Evolutionary conservation across 2,113 vertebrate genomes (phyloP).

Genomic region (Silurus meridionalis): DNA sequence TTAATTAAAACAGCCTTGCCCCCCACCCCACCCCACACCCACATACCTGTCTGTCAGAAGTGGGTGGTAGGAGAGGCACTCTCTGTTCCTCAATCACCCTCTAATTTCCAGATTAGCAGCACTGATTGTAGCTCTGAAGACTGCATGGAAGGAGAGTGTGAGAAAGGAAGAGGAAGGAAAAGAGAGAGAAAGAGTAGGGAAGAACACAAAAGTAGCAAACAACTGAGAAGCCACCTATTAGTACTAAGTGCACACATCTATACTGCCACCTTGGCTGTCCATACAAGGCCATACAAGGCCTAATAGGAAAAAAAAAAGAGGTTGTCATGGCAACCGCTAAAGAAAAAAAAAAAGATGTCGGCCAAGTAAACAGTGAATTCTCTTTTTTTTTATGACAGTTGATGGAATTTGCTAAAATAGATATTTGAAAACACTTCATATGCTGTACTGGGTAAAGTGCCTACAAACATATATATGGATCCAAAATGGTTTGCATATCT

Average conservation of each 20-base stretch:
- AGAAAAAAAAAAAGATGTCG: not conserved
- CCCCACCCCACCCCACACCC: constrained; percentile 58
- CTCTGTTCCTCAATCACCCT: constrained; percentile 53
- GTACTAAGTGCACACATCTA: not conserved
- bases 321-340: constrained; percentile 35
- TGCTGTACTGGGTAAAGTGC: not conserved
- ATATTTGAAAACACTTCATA: not conserved
- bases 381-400: not conserved
- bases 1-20: constrained; percentile 79
- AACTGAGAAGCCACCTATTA: constrained; percentile 27
- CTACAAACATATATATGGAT: not conserved
- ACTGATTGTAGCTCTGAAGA: constrained; percentile 31
- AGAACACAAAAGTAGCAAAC: constrained; percentile 15
- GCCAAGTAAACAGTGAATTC: not conserved
- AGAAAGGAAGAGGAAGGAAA: not conserved
- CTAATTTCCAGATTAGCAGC: constrained; percentile 77
- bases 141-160: not conserved
- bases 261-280: not conserved
- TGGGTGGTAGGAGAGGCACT: constrained; percentile 56
- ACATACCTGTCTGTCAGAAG: constrained; percentile 38
- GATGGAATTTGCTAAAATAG: not conserved
- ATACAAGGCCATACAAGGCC: not conserved
- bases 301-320: not conserved
- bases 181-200: not conserved
- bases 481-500: not conserved